Evolutionary conservation across 2,888 invertebrate genomes (phyloP), one percentile per base, ranked within the genome.

Genomic region (Blera fallax): DNA sequence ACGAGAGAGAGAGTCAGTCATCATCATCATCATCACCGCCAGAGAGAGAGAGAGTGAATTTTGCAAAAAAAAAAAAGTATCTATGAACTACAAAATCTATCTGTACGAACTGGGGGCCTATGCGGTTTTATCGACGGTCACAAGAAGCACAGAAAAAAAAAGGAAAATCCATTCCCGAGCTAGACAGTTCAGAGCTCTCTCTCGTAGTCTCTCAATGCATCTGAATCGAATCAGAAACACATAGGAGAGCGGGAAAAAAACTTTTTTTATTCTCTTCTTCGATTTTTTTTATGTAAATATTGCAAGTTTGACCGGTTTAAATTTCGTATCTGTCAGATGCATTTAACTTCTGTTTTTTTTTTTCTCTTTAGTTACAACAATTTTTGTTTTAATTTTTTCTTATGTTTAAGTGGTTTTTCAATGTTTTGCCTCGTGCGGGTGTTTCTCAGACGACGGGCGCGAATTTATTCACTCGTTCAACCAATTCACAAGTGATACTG

Each of bases 401-500:
- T 50, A 48, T 70, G 54, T 69, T 69, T 67, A 11, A 18, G 45
- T 40, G 43, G 52, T 48, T 76, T 62, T 64, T 65, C 64, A 48
- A 10, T 52, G 29, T 58, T 74, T 14, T 24, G 45, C n/a, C 69
- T 67, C 67, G 62, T 45, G 60, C 43, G 60, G 77, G 37, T 21
- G 56, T 52, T 54, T 43, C 34, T 48, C 14, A 11, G 21, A 52
- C 27, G 56, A 52, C 74, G 64, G 64, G 79, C 64, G 73, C 84
- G 84, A 76, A 84, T 45, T 76, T 45, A 78, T 78, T 79, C 65
- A 80, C 84, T 80, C 74, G 29, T 76, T 74, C 80, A 80, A 70
- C 84, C 80, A 84, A 84, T 79, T 84, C 83, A 74, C 64, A 84
- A 84, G 74, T 84, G 74, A 70, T 80, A 84, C 84, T 84, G 74